Conservation (phyloP, 2,888 invertebrate species). For the Acanthosoma haemorrhoidale region DNA sequence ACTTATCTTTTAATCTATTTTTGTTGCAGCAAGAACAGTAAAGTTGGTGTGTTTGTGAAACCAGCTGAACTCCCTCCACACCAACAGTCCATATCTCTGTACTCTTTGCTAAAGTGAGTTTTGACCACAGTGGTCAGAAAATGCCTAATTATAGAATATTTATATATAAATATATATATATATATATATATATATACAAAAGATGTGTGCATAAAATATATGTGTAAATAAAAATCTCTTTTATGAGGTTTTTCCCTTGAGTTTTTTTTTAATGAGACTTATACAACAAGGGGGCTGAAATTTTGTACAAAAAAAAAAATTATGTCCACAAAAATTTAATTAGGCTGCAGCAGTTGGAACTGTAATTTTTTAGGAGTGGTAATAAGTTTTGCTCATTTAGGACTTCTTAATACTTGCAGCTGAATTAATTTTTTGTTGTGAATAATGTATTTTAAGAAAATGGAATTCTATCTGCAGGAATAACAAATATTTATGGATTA, state of each 20-base stretch:
- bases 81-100: slow-evolving; percentile 20
- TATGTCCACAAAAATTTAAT: background rate
- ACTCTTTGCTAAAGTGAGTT: slow-evolving; percentile 18
- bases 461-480: background rate
- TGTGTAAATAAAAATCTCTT: slow-evolving; percentile 11
- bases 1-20: background rate
- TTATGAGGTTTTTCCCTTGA: slow-evolving; percentile 15
- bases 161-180: background rate
- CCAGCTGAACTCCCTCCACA: background rate
- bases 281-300: slow-evolving; percentile 6
- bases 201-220: slow-evolving; percentile 8
- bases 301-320: slow-evolving; percentile 11
- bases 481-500: background rate
- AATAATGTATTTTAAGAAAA: background rate
- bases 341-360: background rate
- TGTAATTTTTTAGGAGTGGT: background rate
- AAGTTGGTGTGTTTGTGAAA: slow-evolving; percentile 8
- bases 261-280: background rate
- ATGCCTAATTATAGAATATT: slow-evolving; percentile 9
- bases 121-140: slow-evolving; percentile 20
- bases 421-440: background rate
- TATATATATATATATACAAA: slow-evolving; percentile 13
- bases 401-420: background rate
- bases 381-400: background rate
- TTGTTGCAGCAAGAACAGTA: slow-evolving; percentile 11